phyloP scores from a whole-genome alignment of 2,888 invertebrate genomes.

The Rugalucina vietnamica region DNA sequence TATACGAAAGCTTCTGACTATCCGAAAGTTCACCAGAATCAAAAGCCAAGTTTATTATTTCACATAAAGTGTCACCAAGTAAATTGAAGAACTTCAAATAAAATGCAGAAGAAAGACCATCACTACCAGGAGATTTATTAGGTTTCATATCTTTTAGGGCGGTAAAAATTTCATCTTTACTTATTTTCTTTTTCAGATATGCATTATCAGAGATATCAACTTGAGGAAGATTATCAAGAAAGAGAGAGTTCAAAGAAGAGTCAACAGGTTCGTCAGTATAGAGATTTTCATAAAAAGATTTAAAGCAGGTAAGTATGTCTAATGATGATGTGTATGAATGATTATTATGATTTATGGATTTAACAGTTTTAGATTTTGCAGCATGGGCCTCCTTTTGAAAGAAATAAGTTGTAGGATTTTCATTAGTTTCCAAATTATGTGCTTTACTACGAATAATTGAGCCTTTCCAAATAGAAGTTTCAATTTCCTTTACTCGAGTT shows the following conservation, averaged over 20 bases:
- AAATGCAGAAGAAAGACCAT: not conserved
- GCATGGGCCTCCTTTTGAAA: not conserved
- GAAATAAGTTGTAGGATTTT: no score
- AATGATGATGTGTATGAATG: no score
- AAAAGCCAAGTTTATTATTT: not conserved
- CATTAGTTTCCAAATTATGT: no score
- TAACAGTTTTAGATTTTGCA: not conserved
- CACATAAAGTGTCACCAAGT: not conserved
- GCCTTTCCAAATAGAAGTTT: no score
- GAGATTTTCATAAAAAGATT: no score
- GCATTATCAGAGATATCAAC: slow-evolving; percentile 2
- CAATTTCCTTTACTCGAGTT: no score
- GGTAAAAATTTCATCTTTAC: slow-evolving; percentile 12
- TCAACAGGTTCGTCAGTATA: no score
- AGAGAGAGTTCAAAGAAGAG: no score
- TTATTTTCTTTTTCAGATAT: slow-evolving; percentile 5
- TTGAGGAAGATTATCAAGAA: not conserved
- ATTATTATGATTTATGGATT: not conserved
- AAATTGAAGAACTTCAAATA: not conserved
- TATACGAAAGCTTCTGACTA: not conserved
- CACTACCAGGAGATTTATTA: slow-evolving; percentile 14
- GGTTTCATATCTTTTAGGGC: slow-evolving; percentile 23
- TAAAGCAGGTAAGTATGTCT: not conserved
- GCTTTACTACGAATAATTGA: no score
- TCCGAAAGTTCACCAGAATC: not conserved